Base-by-base conservation (phyloP, 2,888 invertebrate genomes). In the Scaptomyza reducta region DNA sequence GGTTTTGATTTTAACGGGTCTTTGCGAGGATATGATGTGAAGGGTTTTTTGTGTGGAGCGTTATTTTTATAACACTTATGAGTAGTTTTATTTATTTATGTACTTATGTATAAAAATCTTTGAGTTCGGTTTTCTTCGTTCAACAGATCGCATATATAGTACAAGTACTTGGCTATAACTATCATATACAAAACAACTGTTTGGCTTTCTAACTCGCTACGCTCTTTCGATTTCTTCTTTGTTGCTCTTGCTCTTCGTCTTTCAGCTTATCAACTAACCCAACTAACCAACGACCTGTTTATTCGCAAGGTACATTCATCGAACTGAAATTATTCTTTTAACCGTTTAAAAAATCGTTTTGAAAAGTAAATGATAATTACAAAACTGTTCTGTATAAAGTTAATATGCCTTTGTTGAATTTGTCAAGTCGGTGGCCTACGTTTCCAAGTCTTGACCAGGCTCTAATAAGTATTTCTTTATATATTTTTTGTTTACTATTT, bases 251-350 rank as follows among this genome's bases (percentile, higher is more conserved):
- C 27, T 41, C 41, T 35, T 29, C 33, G n/a, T 59, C n/a, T 40
- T 42, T 22, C 40, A 47, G 45, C 56, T 65, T 67, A 53, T 58
- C 67, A 59, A 49, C 59, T 62, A 69, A 53, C 25, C 60, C 54
- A 66, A 71, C 51, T 71, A 65, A 66, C 56, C 57, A 66, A 45
- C 59, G 58, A 63, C 65, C 73, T 73, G 59, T 73, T 31, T 66
- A 56, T 56, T 72, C 38, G 63, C 53, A 77, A 76, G 76, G 76
- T 76, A 76, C 78, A 57, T 77, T 45, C 11, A 59, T 77, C 69
- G 50, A 73, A 49, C 53, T 35, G 50, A 31, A 47, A 47, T 33
- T 50, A 53, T 49, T 64, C 25, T 53, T 14, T 9, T 10, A 40
- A 29, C 18, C 18, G 49, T 31, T 73, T 49, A 14, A 56, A 51